phyloP scores from a whole-genome alignment of 2,797 vertebrate genomes.

The Enteromius mattozi region DNA sequence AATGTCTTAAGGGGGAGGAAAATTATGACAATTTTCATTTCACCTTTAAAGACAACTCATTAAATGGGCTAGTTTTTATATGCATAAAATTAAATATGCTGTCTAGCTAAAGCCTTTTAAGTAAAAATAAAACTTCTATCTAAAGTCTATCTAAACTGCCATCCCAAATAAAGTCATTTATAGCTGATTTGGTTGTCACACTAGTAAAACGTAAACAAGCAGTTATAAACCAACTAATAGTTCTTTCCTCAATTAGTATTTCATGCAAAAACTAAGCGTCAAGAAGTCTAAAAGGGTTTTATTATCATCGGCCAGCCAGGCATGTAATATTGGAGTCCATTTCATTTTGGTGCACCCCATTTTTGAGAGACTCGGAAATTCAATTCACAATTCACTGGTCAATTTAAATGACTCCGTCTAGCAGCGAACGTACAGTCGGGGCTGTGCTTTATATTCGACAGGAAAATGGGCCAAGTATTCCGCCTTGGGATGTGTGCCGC shows the following conservation, averaged over 20 bases:
- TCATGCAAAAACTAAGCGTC: not conserved
- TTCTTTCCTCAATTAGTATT: slow-evolving; percentile 2
- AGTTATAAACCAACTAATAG: not conserved
- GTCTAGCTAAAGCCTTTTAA: not conserved
- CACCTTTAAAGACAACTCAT: not conserved
- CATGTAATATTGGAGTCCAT: slow-evolving; percentile 30
- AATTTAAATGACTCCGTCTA: slow-evolving; percentile 34
- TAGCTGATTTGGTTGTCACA: not conserved
- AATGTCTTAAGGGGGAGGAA: not conserved
- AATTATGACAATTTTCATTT: not conserved
- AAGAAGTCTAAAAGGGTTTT: not conserved
- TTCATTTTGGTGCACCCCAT: slow-evolving; percentile 1
- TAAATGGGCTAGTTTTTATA: not conserved
- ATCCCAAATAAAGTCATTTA: not conserved
- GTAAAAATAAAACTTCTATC: not conserved
- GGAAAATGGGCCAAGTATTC: slow-evolving; percentile 14
- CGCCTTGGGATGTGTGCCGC: not conserved
- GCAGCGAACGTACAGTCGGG: slow-evolving; percentile 8
- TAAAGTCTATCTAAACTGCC: not conserved
- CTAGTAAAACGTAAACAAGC: slow-evolving; percentile 13
- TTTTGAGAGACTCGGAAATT: slow-evolving; percentile 1
- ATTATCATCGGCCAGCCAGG: slow-evolving; percentile 31
- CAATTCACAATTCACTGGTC: slow-evolving; percentile 38
- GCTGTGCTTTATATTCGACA: not conserved
- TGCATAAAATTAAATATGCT: not conserved